Conservation (phyloP, 2,797 vertebrate species). For the Neosalanx taihuensis region DNA sequence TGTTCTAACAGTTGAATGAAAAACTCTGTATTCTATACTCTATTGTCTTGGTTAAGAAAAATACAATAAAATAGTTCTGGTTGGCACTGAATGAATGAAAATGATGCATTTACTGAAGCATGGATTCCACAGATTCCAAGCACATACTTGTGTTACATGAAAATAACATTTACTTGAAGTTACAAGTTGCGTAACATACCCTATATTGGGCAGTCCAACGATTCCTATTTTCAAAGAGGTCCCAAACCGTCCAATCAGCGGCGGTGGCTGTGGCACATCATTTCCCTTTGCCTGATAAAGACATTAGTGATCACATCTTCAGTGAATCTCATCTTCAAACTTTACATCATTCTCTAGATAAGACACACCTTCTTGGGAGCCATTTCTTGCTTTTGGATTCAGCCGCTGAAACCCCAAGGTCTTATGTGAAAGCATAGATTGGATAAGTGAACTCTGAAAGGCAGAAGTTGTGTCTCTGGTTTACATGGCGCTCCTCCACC, state of each 20-base stretch:
- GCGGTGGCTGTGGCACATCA: constrained; percentile 83
- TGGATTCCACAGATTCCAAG: not conserved
- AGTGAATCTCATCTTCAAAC: constrained; percentile 32
- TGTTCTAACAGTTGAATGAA: not conserved
- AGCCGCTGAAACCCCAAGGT: constrained; percentile 26
- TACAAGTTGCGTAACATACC: constrained; percentile 74
- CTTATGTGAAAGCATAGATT: constrained; percentile 40
- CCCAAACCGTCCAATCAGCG: constrained; percentile 94
- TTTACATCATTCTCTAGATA: constrained; percentile 21
- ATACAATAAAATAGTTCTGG: not conserved
- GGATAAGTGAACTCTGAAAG: constrained; percentile 13
- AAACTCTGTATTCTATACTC: not conserved
- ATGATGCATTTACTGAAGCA: not conserved
- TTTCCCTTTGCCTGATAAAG: constrained; percentile 76
- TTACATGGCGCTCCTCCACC: constrained; percentile 43
- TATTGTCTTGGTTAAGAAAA: not conserved
- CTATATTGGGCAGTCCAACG: constrained; percentile 96
- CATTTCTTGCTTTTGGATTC: constrained; percentile 46
- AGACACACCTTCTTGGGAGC: constrained; percentile 70
- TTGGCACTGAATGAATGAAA: not conserved
- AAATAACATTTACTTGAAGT: not conserved
- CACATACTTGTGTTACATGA: not conserved
- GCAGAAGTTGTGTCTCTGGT: constrained; percentile 5
- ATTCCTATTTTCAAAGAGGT: constrained; percentile 97
- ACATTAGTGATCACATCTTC: constrained; percentile 48